Percentiles rank a stretch among this genome's conserved stretches.
phyloP scores from a whole-genome alignment of 2,113 vertebrate species.

The Ramphastos sulfuratus region DNA sequence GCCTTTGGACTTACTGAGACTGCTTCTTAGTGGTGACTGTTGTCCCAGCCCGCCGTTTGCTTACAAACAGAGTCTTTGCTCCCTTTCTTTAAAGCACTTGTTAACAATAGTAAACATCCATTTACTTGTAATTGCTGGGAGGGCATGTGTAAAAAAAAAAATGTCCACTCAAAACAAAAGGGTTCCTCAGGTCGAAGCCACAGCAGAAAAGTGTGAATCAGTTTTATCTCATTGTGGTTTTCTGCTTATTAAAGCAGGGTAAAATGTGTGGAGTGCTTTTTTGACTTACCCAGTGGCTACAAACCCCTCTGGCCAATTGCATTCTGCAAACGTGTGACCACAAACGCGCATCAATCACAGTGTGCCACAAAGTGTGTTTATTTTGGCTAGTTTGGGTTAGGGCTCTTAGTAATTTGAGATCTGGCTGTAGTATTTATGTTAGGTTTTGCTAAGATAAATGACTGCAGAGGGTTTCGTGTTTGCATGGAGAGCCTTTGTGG shows the following conservation, averaged over 20 bases:
- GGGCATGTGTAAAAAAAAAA: neutral
- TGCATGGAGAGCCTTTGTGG: neutral
- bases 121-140: neutral
- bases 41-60: neutral
- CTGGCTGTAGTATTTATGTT: neutral
- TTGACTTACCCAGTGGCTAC: neutral
- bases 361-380: constrained; percentile 1
- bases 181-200: neutral
- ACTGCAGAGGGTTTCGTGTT: neutral
- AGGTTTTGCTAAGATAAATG: neutral
- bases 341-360: neutral
- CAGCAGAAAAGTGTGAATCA: neutral
- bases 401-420: constrained; percentile 8
- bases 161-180: neutral
- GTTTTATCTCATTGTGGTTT: constrained; percentile 23
- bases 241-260: neutral
- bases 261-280: neutral
- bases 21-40: neutral
- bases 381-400: neutral
- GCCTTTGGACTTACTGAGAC: neutral
- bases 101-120: neutral
- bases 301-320: neutral
- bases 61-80: neutral
- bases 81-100: neutral
- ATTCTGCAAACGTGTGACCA: neutral